These are phyloP conservation scores for Nasonovia ribisnigri DNA, from an alignment of 2,888 invertebrate species.

Conservation along the genomic window DNA sequence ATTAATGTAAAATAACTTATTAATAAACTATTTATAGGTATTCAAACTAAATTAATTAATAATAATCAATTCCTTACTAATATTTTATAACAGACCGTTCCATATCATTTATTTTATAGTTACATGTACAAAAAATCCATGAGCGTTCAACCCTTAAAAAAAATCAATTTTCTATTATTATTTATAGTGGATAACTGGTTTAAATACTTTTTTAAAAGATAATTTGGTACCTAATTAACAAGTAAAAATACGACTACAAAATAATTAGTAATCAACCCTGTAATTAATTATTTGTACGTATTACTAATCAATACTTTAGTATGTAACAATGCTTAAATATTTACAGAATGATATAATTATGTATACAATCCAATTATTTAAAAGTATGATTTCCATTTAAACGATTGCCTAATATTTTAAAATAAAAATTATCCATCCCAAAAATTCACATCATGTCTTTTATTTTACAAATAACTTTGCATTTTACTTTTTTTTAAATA, in stretches of 20 bases:
- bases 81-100: background rate
- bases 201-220: background rate
- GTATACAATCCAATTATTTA: background rate
- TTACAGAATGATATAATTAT: background rate
- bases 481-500: too few species aligned
- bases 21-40: background rate
- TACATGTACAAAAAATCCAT: background rate
- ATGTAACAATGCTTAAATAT: background rate
- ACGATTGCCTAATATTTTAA: background rate
- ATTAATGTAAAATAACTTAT: background rate
- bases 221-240: background rate
- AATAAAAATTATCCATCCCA: background rate
- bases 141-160: background rate
- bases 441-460: background rate
- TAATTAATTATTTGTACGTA: background rate
- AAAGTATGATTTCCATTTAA: background rate
- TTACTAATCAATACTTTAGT: background rate
- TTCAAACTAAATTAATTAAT: background rate
- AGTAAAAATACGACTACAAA: background rate
- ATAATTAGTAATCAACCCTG: background rate
- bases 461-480: too few species aligned
- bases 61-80: background rate
- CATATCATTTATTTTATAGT: background rate
- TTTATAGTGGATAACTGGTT: background rate
- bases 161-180: background rate